Evolutionary conservation across 2,113 vertebrate species (phyloP).

Genomic region (Fregetta grallaria): DNA sequence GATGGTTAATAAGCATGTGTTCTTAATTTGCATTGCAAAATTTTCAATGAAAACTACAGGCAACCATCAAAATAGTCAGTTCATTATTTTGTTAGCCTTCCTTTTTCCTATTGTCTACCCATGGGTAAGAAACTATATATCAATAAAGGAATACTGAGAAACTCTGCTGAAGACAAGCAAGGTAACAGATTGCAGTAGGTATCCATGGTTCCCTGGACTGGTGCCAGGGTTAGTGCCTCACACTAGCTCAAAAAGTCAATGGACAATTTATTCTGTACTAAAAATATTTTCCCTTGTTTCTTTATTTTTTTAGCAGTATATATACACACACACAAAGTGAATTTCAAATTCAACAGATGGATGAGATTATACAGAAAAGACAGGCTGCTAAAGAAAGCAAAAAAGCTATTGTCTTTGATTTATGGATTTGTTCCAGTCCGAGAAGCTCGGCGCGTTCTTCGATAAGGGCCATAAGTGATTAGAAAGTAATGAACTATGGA

Average conservation of each 20-base stretch:
- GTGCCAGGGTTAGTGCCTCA: background rate
- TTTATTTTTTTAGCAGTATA: background rate
- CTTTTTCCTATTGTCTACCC: background rate
- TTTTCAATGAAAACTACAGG: background rate
- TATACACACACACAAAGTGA: background rate
- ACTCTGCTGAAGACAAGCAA: background rate
- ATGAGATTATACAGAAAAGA: background rate
- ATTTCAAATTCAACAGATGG: slow-evolving; percentile 6
- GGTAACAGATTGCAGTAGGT: background rate
- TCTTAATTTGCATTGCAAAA: slow-evolving; percentile 31
- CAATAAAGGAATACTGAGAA: background rate
- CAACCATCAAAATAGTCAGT: slow-evolving; percentile 10
- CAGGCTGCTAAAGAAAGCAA: background rate
- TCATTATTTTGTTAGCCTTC: background rate
- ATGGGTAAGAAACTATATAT: background rate
- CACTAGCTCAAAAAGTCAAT: background rate
- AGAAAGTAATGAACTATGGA: slow-evolving; percentile 63
- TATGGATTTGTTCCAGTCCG: slow-evolving; percentile 53
- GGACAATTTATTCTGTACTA: background rate
- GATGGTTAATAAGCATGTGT: slow-evolving; percentile 30
- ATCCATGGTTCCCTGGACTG: background rate
- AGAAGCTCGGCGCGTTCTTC: slow-evolving; percentile 22
- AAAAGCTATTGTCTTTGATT: slow-evolving; percentile 48
- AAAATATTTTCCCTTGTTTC: background rate
- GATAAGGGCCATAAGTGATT: slow-evolving; percentile 41